Base-by-base conservation (phyloP, 1,140 invertebrate species). In the Atta texana region DNA sequence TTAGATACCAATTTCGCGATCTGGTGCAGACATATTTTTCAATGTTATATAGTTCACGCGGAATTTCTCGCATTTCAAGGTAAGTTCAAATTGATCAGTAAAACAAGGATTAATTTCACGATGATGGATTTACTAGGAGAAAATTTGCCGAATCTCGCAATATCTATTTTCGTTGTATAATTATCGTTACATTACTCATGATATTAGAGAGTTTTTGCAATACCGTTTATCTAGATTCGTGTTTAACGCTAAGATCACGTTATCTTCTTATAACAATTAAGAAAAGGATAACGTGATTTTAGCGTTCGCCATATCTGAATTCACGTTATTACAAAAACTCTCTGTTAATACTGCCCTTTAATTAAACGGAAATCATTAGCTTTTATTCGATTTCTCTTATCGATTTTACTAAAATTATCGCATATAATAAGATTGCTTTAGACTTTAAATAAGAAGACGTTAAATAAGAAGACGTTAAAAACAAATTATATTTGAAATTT, bases 1-100 rank as follows among this genome's bases (percentile, higher is more conserved):
- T 44, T 28, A 55, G 61, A 80, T 55, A 34, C 53, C 64, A 81
- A 81, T 81, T 81, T 69, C 31, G 18, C 57, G 64, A 69, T 69
- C 7, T 24, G 63, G 14, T 16, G 31, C 18, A 31, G 12, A 6
- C 14, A n/a, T 39, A 69, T 69, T 69, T 55, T 69, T 66, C 63
- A 69, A 81, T 14, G 51, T 69, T 21, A 34, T 44, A 12, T n/a
- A 66, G 31, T 8, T 57, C 21, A 7, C 31, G 31, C 6, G 16
- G 2, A 69, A 69, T 69, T 57, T 21, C 16, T 34, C 49, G 8
- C 7, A 8, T 4, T 10, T 21, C 31, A 16, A 69, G 49, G 24
- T 80, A 39, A 68, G 18, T 69, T 44, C 7, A 24, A 39, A 5
- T 44, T 31, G 64, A 34, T 53, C 44, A 44, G 63, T 34, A 39